Percentiles rank a stretch among this genome's conserved stretches.
These are phyloP conservation scores for Phenganax marumi DNA, from an alignment of 92 coral and sea anemone genomes.

Conservation along the genomic window DNA sequence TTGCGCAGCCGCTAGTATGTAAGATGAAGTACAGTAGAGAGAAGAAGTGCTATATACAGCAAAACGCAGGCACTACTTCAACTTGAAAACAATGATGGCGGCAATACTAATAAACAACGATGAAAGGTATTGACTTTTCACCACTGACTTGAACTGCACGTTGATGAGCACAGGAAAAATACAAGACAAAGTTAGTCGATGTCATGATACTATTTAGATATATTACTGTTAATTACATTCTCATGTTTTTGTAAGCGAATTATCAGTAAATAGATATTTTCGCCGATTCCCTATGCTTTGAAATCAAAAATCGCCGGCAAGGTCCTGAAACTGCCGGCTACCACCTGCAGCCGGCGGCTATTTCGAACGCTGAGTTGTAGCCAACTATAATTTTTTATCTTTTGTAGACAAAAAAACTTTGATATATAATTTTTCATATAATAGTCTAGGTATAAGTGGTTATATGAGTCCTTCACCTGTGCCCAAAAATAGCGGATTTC, in stretches of 20 bases:
- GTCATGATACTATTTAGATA: conserved; percentile 12
- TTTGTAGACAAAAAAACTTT: too few relatives aligned
- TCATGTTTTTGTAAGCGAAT: neutral
- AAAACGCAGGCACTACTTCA: conserved; percentile 16
- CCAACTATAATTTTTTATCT: too few relatives aligned
- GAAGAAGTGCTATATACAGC: conserved; percentile 22
- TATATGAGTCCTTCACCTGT: too few relatives aligned
- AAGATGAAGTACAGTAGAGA: neutral
- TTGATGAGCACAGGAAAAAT: conserved; percentile 1
- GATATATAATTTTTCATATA: too few relatives aligned
- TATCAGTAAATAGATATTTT: too few relatives aligned
- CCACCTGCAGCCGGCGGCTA: neutral
- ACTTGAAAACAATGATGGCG: conserved; percentile 11
- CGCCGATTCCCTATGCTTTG: conserved; percentile 3
- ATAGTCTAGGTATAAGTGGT: too few relatives aligned
- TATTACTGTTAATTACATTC: neutral
- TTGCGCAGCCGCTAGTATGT: neutral
- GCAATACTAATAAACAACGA: neutral
- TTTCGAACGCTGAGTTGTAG: neutral
- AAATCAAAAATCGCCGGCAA: neutral
- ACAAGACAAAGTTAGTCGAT: conserved; percentile 10
- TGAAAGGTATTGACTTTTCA: conserved; percentile 1
- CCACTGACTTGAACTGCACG: neutral
- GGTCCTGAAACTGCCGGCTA: conserved; percentile 6
- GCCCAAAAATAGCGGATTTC: too few relatives aligned